Evolutionary conservation across 2,888 invertebrate genomes (phyloP).

Genomic region (Phortica okadai): DNA sequence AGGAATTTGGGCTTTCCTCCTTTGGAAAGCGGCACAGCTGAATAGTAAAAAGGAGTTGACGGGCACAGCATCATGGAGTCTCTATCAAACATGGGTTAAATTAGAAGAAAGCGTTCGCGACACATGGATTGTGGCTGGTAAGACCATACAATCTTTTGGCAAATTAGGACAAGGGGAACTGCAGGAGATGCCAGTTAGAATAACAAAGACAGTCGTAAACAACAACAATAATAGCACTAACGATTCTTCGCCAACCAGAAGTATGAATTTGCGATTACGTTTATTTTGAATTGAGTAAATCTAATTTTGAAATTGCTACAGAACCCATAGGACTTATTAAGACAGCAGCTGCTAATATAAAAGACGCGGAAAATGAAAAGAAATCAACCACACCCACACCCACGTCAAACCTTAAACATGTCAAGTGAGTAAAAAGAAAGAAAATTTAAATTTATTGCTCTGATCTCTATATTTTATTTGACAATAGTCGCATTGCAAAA

Average conservation of each 20-base stretch:
- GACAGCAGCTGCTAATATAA: constrained; percentile 55
- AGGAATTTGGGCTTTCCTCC: constrained; percentile 89
- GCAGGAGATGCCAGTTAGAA: constrained; percentile 77
- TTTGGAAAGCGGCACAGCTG: constrained; percentile 85
- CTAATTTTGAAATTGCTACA: constrained; percentile 38
- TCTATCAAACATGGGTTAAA: constrained; percentile 90
- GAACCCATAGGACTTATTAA: constrained; percentile 58
- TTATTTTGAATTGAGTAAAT: constrained; percentile 42
- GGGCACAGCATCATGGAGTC: constrained; percentile 83
- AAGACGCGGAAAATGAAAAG: constrained; percentile 65
- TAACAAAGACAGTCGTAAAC: constrained; percentile 76
- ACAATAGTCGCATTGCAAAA: constrained; percentile 71
- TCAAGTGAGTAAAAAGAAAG: constrained; percentile 30
- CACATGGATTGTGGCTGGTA: constrained; percentile 88
- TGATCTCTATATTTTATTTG: not conserved
- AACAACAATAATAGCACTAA: constrained; percentile 59
- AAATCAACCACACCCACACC: constrained; percentile 58
- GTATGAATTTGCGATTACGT: constrained; percentile 51
- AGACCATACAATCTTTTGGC: constrained; percentile 84
- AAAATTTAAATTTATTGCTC: constrained; percentile 11
- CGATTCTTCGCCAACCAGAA: constrained; percentile 62
- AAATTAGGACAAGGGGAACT: constrained; percentile 78
- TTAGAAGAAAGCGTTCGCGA: constrained; percentile 85
- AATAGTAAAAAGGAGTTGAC: constrained; percentile 74
- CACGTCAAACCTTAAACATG: constrained; percentile 43